These are phyloP conservation scores for Agrochola circellaris DNA, from an alignment of 2,888 invertebrate species.

Conservation along the genomic window DNA sequence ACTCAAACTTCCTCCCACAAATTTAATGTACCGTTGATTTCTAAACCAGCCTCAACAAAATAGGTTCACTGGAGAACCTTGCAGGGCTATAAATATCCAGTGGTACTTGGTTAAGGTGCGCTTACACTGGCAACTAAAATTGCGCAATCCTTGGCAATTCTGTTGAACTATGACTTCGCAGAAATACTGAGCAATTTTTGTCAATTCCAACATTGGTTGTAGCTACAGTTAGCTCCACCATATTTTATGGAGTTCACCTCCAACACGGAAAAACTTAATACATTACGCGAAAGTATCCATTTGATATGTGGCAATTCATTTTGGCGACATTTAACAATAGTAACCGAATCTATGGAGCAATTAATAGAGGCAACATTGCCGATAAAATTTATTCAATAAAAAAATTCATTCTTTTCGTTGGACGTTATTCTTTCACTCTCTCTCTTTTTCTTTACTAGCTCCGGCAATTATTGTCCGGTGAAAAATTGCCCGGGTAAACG, in stretches of 20 bases:
- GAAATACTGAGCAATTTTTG: not conserved
- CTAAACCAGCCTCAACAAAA: slow-evolving; percentile 35
- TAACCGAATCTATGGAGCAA: not conserved
- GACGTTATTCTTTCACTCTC: not conserved
- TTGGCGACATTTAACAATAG: not conserved
- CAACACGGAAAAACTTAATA: not conserved
- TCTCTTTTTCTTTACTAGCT: not conserved
- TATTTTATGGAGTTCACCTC: not conserved
- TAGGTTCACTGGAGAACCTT: slow-evolving; percentile 35
- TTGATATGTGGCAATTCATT: no score
- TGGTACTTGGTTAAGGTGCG: slow-evolving; percentile 28
- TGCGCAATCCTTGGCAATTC: slow-evolving; percentile 4
- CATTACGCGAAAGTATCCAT: not conserved
- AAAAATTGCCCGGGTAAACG: slow-evolving; percentile 10
- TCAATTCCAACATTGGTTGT: not conserved
- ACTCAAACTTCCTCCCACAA: slow-evolving; percentile 17
- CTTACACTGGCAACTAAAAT: slow-evolving; percentile 20
- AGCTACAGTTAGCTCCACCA: no score
- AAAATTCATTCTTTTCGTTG: not conserved
- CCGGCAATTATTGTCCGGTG: not conserved
- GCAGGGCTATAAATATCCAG: slow-evolving; percentile 53
- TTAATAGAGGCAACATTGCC: not conserved
- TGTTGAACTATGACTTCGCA: not conserved
- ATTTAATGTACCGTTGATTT: slow-evolving; percentile 47
- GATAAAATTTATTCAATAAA: not conserved